These are phyloP conservation scores for Subanguina moxae DNA, from an alignment of 1,140 invertebrate genomes.

Conservation along the genomic window DNA sequence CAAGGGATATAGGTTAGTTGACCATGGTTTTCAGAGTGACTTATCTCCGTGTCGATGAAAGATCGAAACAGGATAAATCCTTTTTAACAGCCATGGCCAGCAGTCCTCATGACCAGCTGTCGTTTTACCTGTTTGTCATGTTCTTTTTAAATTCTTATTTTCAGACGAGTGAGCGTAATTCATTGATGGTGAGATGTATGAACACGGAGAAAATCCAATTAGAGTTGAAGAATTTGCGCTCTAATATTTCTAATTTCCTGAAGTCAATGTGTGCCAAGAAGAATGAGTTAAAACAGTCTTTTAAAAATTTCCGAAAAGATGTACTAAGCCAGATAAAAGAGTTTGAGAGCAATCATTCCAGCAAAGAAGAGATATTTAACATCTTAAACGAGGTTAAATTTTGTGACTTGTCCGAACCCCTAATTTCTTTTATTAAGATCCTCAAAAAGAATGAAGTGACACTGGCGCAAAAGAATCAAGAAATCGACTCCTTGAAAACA, in stretches of 20 bases:
- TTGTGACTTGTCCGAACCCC: not conserved
- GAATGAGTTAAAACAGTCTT: not conserved
- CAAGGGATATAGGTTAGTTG: too few relatives aligned
- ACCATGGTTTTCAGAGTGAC: too few relatives aligned
- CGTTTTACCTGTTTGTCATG: not conserved
- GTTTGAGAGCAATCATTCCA: not conserved
- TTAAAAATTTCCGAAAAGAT: not conserved
- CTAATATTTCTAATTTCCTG: not conserved
- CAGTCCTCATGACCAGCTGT: too few relatives aligned
- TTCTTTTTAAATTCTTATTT: conserved; percentile 4
- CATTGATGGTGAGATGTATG: conserved; percentile 13
- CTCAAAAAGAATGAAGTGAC: not conserved
- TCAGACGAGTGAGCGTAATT: conserved; percentile 15
- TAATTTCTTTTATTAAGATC: not conserved
- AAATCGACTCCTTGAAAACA: conserved; percentile 8
- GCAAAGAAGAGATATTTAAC: not conserved
- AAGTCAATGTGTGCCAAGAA: not conserved
- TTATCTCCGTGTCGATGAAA: too few relatives aligned
- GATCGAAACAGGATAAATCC: too few relatives aligned
- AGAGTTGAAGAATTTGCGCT: not conserved
- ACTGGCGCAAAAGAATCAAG: conserved; percentile 18
- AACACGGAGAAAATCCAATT: conserved; percentile 4
- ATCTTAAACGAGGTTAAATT: not conserved
- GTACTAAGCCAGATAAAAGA: not conserved
- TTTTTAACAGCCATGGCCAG: too few relatives aligned